These are phyloP conservation scores for Dromiciops gliroides DNA, from an alignment of 2,113 vertebrate species.

Conservation along the genomic window DNA sequence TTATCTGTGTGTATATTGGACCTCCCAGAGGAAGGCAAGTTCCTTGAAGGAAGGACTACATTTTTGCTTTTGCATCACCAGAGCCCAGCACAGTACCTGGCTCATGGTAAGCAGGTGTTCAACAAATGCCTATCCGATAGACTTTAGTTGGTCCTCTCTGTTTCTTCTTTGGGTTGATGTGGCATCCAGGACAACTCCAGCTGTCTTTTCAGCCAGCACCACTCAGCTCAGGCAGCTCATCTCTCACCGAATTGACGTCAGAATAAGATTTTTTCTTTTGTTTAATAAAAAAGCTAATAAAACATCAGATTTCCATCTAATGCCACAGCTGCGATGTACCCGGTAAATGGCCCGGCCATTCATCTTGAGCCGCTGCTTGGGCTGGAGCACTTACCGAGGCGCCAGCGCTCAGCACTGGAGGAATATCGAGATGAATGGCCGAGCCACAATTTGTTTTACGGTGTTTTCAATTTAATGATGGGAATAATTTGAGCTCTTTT, in stretches of 20 bases:
- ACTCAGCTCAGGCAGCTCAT: background rate
- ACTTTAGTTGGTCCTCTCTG: background rate
- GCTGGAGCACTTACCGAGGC: constrained; percentile 43
- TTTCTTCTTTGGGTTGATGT: background rate
- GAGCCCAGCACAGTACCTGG: background rate
- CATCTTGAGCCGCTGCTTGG: constrained; percentile 49
- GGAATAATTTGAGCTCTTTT: constrained; percentile 71
- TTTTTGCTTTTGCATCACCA: background rate
- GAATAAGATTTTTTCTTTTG: constrained; percentile 54
- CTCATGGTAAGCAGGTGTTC: too few relatives aligned
- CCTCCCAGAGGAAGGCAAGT: background rate
- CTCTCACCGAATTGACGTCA: background rate
- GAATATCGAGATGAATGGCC: constrained; percentile 63
- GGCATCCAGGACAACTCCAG: background rate
- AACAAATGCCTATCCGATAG: background rate
- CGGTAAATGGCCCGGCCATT: constrained; percentile 43
- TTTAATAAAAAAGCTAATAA: constrained; percentile 63
- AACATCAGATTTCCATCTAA: constrained; percentile 52
- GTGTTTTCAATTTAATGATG: constrained; percentile 73
- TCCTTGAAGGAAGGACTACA: background rate
- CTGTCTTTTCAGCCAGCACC: background rate
- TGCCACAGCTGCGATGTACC: constrained; percentile 42
- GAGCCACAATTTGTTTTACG: constrained; percentile 71
- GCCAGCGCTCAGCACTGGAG: background rate
- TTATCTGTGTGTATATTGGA: background rate